These are phyloP conservation scores for Cossypha heuglini DNA, from an alignment of 2,797 vertebrate species.

Conservation along the genomic window DNA sequence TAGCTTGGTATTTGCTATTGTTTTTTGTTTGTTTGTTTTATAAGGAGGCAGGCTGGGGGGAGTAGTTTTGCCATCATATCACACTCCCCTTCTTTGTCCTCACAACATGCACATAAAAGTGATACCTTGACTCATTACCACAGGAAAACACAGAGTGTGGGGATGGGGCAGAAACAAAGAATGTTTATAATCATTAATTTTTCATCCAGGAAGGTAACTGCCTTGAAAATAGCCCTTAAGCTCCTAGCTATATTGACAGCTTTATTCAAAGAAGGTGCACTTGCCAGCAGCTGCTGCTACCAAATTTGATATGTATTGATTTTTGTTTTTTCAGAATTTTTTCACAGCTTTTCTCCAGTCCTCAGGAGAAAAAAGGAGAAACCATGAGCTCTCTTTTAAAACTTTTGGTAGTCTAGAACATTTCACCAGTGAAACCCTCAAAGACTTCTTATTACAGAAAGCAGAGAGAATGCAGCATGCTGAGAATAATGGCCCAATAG, in stretches of 20 bases:
- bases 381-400: constrained; percentile 8
- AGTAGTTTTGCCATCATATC: background rate
- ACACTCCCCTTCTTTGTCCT: background rate
- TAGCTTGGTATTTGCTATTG: background rate
- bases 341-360: background rate
- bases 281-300: constrained; percentile 35
- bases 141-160: background rate
- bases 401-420: constrained; percentile 23
- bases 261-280: constrained; percentile 44
- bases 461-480: background rate
- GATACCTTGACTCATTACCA: background rate
- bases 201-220: constrained; percentile 4
- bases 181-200: constrained; percentile 40
- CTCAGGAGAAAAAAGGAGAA: constrained; percentile 18
- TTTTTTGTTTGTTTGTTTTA: background rate
- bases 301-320: constrained; percentile 48
- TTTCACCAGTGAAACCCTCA: background rate
- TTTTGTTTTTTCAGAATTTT: constrained; percentile 10
- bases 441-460: constrained; percentile 12
- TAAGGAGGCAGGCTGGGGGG: background rate
- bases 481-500: constrained; percentile 1
- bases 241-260: constrained; percentile 46
- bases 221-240: constrained; percentile 16
- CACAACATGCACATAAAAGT: background rate
- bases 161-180: background rate